Percentiles rank a stretch among this genome's conserved stretches.
phyloP scores from a whole-genome alignment of 2,888 invertebrate genomes.

The Scelioninae gen. 2 region DNA sequence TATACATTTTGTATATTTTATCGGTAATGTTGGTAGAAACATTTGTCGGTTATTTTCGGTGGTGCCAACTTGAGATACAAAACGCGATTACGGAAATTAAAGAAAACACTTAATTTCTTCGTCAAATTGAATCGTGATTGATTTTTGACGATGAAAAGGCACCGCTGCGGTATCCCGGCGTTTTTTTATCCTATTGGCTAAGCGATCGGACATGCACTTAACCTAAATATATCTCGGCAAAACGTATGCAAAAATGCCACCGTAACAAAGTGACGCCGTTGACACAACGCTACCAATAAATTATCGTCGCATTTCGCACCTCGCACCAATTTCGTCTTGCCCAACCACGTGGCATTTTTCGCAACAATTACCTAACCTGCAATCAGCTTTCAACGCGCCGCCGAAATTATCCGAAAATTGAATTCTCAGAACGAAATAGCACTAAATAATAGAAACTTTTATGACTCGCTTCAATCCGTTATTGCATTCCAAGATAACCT shows the following conservation, averaged over 20 bases:
- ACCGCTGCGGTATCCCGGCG: constrained; percentile 13
- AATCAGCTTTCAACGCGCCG: not conserved
- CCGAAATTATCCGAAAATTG: not conserved
- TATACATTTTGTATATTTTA: too few species aligned
- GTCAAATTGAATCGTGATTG: not conserved
- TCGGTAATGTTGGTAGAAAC: too few species aligned
- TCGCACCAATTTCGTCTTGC: constrained; percentile 29
- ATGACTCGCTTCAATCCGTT: too few species aligned
- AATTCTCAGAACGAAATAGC: too few species aligned
- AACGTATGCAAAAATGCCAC: constrained; percentile 47
- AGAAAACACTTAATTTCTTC: too few species aligned
- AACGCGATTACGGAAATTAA: too few species aligned
- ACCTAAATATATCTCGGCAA: constrained; percentile 39
- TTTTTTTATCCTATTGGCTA: constrained; percentile 33
- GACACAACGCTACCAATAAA: constrained; percentile 24
- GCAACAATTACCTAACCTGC: too few species aligned
- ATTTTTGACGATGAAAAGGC: constrained; percentile 22
- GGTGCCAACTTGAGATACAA: too few species aligned
- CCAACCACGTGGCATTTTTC: constrained; percentile 22
- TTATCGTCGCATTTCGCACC: constrained; percentile 35
- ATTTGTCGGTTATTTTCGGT: too few species aligned
- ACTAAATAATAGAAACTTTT: too few species aligned
- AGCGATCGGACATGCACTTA: constrained; percentile 41
- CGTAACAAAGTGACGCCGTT: constrained; percentile 39
- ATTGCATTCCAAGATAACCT: too few species aligned